Evolutionary conservation across 1,140 invertebrate genomes (phyloP), one percentile per base, ranked within the genome.

Genomic region (Pseudoatta argentina): DNA sequence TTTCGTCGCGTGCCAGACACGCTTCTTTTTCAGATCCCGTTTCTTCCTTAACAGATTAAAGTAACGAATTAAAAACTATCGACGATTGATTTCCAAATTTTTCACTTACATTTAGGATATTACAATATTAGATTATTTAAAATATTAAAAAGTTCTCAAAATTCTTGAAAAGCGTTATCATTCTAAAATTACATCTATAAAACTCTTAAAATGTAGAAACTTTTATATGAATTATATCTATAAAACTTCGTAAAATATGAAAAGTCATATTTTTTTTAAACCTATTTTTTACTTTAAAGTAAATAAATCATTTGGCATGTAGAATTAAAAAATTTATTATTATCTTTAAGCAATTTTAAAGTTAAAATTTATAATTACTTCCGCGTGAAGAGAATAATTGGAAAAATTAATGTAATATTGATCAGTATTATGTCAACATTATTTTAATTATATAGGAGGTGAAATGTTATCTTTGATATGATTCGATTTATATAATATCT

Each of bases 1-100:
- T 83, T 76, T 55, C 39, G 87, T 63, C 77, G 14, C 34, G 30
- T 61, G 14, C 48, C 21, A 67, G 30, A 63, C 51, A 3, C 21
- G 51, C 44, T 10, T 55, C 69, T 64, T 39, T 59, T 72, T 71
- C 4, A 48, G 12, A 67, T 67, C 64, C 24, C 27, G 14, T 14
- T 34, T 64, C 66, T 55, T 14, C 48, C 24, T 24, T 24, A 24
- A 24, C 1, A 24, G 24, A 24, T 24, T 24, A 24, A 24, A 18
- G 3, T 24, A 21, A 5, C 21, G 53, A 34, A 71, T 81, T 81
- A 44, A 81, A 55, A 69, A n/a, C 21, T 21, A 14, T 24, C 2
- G 12, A 12, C 1, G 8, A 61, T 73, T 75, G 55, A 83, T 82
- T 73, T 73, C 7, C 7, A 59, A 51, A 34, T 21, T 34, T 61